Evolutionary conservation across 2,888 invertebrate genomes (phyloP), one percentile per base, ranked within the genome.

Genomic region (Octonoba sinensis): DNA sequence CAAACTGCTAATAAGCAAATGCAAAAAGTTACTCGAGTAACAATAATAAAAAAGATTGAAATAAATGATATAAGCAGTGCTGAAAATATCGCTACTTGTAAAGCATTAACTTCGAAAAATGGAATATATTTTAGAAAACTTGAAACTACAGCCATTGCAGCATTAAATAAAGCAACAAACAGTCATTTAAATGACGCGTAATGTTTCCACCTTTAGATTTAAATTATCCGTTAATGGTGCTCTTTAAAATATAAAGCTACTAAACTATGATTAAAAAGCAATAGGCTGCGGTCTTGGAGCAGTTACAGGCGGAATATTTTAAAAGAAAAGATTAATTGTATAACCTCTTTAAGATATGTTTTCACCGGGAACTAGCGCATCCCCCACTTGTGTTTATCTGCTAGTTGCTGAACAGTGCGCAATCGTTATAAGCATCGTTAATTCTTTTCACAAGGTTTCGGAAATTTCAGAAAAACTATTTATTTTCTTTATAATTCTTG

Each of bases 181-280:
- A 36, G 36, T 36, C 72, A 15, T 65, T 73, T 65, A 56, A 73
- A 27, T 54, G 44, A 47, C 64, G 65, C 49, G 51, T 57, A 73
- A 65, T 73, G 72, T 65, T 64, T 36, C 47, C 44, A 36, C 44
- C 57, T 62, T 18, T 15, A 3, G 57, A 64, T 56, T 24, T 65
- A 73, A 73, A 73, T 73, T 73, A 56, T 56, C 64, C 73, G 46
- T 44, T 73, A 73, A 65, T 24, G 54, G 46, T 73, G 36, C 64
- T 15, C 13, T 64, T 16, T 16, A 73, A 73, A 65, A 56, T 64
- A 65, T 46, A 65, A 18, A n/a, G 44, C 36, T 56, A 47, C 64
- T 65, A 56, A 56, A 56, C 65, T 20, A 62, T 64, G 64, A 56
- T 73, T 73, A 64, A 64, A 56, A 56, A 56, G 57, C 73, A 56